A percentile compares a stretch with the other conserved stretches of the same genome.
Evolutionary conservation across 1,140 invertebrate genomes (phyloP).

Genomic region (Aethina tumida): DNA sequence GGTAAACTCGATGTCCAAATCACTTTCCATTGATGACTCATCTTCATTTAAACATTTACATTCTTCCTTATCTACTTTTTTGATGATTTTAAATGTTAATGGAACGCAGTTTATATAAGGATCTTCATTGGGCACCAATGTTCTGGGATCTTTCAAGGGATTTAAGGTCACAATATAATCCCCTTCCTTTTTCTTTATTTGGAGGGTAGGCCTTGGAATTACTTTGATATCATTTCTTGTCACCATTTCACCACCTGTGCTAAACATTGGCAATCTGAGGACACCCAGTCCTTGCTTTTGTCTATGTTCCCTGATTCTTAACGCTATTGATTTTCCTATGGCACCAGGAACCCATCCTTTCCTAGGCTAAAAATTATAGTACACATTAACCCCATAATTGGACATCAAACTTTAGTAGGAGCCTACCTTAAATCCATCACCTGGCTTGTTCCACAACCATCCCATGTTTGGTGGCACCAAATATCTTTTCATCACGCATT

Average conservation of each 20-base stretch:
- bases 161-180: slow-evolving; percentile 45
- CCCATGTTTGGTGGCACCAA: slow-evolving; percentile 45
- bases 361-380: slow-evolving; percentile 35
- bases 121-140: slow-evolving; percentile 40
- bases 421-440: slow-evolving; percentile 11
- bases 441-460: slow-evolving; percentile 44
- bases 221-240: slow-evolving; percentile 29
- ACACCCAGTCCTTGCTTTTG: slow-evolving; percentile 28
- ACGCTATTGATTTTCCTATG: slow-evolving; percentile 41
- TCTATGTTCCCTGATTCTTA: slow-evolving; percentile 40
- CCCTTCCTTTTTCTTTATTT: slow-evolving; percentile 45
- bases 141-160: slow-evolving; percentile 43
- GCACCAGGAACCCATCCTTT: slow-evolving; percentile 45
- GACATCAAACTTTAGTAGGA: neutral
- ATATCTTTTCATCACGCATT: slow-evolving; percentile 35
- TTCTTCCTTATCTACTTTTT: slow-evolving; percentile 35
- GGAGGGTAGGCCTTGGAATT: slow-evolving; percentile 41
- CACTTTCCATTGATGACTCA: slow-evolving; percentile 25
- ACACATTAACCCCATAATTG: neutral
- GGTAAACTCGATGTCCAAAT: slow-evolving; percentile 34
- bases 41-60: slow-evolving; percentile 9
- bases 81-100: slow-evolving; percentile 45
- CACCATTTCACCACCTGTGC: slow-evolving; percentile 11
- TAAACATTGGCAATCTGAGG: slow-evolving; percentile 19
- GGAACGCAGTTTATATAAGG: slow-evolving; percentile 48